A percentile compares a stretch with the other conserved stretches of the same genome.
phyloP scores from a whole-genome alignment of 2,888 invertebrate genomes.

The Heliconius charithonia region DNA sequence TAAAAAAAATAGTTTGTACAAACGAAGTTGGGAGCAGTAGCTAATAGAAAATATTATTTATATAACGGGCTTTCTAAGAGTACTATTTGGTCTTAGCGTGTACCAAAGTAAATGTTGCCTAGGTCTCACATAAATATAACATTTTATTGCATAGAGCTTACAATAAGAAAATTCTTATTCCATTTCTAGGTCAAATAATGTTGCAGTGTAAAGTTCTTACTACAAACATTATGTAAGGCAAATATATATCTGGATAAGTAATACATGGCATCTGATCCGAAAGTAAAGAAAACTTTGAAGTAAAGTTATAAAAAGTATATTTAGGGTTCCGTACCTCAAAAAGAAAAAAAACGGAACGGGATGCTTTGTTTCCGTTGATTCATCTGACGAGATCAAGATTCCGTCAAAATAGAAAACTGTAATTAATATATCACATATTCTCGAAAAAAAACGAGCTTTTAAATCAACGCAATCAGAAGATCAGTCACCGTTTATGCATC shows the following conservation, averaged over 20 bases:
- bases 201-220: not conserved
- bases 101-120: slow-evolving; percentile 9
- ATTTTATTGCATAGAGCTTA: slow-evolving; percentile 14
- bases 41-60: slow-evolving; percentile 5
- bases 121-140: slow-evolving; percentile 15
- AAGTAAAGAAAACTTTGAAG: no score
- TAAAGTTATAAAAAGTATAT: no score
- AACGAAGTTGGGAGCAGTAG: not conserved
- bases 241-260: not conserved
- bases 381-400: no score
- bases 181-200: slow-evolving; percentile 19
- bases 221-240: not conserved
- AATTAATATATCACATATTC: no score
- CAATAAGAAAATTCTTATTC: slow-evolving; percentile 13
- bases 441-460: no score
- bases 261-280: not conserved
- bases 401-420: no score
- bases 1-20: not conserved
- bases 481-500: no score
- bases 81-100: slow-evolving; percentile 3
- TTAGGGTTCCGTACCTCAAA: no score
- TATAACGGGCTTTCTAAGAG: not conserved
- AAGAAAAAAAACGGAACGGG: no score
- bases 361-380: no score
- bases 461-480: no score